A percentile compares a stretch with the other conserved stretches of the same genome.
These are phyloP conservation scores for Arctia plantaginis DNA, from an alignment of 2,888 invertebrate genomes.

Conservation along the genomic window DNA sequence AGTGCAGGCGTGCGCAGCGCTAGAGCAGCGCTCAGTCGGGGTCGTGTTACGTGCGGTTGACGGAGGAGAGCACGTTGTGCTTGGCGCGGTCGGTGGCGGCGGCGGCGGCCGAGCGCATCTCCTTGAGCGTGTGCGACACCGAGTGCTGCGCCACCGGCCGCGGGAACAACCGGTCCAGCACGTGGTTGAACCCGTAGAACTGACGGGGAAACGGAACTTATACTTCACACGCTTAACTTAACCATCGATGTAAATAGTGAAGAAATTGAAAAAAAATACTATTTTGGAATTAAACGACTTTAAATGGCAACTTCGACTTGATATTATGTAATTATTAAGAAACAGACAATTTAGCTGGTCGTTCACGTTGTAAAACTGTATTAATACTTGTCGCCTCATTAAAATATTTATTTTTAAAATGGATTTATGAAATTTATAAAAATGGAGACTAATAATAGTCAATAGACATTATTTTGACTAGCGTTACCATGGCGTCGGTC, in stretches of 20 bases:
- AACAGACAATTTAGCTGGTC: too few relatives aligned
- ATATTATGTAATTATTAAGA: not conserved
- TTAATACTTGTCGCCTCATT: too few relatives aligned
- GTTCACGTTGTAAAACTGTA: too few relatives aligned
- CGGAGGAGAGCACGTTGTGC: slow-evolving; percentile 84
- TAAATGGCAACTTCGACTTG: not conserved
- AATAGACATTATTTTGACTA: not conserved
- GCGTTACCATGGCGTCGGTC: too few relatives aligned
- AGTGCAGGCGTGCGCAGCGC: too few relatives aligned
- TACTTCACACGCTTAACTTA: not conserved
- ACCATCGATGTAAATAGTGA: too few relatives aligned
- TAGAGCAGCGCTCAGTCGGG: slow-evolving; percentile 32
- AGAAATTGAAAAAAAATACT: not conserved
- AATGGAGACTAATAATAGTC: too few relatives aligned
- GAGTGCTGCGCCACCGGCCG: slow-evolving; percentile 53
- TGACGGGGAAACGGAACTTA: slow-evolving; percentile 50
- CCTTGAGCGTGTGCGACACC: slow-evolving; percentile 73
- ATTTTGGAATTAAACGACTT: not conserved
- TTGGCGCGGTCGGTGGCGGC: slow-evolving; percentile 94
- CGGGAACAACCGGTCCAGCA: slow-evolving; percentile 91
- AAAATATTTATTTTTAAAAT: too few relatives aligned
- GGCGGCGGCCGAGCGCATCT: slow-evolving; percentile 92
- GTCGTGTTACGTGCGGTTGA: slow-evolving; percentile 75
- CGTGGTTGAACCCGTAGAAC: slow-evolving; percentile 93
- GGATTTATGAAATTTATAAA: too few relatives aligned